Percentiles rank a stretch among this genome's conserved stretches.
These are phyloP conservation scores for Eufriesea mexicana DNA, from an alignment of 1,140 invertebrate species.

Conservation along the genomic window DNA sequence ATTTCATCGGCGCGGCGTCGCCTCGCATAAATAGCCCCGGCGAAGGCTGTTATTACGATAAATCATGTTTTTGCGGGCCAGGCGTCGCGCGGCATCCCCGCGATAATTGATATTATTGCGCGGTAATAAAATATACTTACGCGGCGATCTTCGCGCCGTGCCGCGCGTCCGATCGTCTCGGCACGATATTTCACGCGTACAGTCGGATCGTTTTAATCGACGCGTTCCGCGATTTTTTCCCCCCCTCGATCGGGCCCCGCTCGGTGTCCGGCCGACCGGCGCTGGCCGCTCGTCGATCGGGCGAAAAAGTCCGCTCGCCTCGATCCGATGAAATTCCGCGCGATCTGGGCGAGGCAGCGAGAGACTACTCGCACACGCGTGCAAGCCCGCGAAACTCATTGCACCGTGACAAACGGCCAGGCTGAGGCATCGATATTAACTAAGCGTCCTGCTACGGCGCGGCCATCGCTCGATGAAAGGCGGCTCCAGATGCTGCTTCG, in stretches of 20 bases:
- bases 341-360: slow-evolving; percentile 46
- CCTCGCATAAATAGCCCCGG: slow-evolving; percentile 3
- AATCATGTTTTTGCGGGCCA: slow-evolving; percentile 22
- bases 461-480: slow-evolving; percentile 6
- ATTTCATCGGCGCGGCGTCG: not conserved
- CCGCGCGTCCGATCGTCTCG: slow-evolving; percentile 1
- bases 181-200: slow-evolving; percentile 4
- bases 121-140: slow-evolving; percentile 25
- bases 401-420: slow-evolving; percentile 48
- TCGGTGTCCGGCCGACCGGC: not conserved
- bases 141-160: not conserved
- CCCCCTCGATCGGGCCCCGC: not conserved
- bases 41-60: slow-evolving; percentile 41
- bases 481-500: not conserved
- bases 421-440: slow-evolving; percentile 32
- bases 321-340: slow-evolving; percentile 42
- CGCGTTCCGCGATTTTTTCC: not conserved
- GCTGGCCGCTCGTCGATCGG: not conserved
- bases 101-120: slow-evolving; percentile 44
- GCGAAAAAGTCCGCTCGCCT: slow-evolving; percentile 5
- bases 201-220: not conserved
- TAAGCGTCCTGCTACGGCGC: not conserved
- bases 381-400: slow-evolving; percentile 45
- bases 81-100: slow-evolving; percentile 3
- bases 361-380: slow-evolving; percentile 6